Evolutionary conservation across 2,888 invertebrate genomes (phyloP).

Genomic region (Pecten maximus): DNA sequence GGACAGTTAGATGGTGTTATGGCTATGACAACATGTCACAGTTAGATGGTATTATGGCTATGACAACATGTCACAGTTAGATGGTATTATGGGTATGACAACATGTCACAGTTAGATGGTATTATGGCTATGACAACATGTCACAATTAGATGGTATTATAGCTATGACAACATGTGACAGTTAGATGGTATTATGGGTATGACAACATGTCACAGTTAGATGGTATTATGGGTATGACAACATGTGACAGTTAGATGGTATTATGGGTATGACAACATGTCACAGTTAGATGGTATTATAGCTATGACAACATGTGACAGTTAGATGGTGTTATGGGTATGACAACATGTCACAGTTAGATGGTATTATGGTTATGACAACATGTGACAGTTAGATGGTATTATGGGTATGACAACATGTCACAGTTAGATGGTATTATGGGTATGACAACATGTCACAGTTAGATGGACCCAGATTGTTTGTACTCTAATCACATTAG

Average conservation of each 20-base stretch:
- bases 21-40: not conserved
- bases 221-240: not conserved
- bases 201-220: not conserved
- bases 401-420: not conserved
- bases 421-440: not conserved
- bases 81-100: not conserved
- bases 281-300: not conserved
- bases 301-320: not conserved
- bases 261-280: not conserved
- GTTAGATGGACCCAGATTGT: not conserved
- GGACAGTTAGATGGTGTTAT: not conserved
- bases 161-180: not conserved
- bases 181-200: not conserved
- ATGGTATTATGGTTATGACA: not conserved
- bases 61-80: not conserved
- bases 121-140: not conserved
- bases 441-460: not conserved
- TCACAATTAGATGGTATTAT: not conserved
- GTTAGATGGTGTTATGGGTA: not conserved
- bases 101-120: not conserved
- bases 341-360: not conserved
- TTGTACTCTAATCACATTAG: not conserved
- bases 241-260: not conserved
- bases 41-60: not conserved
- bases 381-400: not conserved